phyloP scores from a whole-genome alignment of 2,113 vertebrate species.

The Monopterus albus region DNA sequence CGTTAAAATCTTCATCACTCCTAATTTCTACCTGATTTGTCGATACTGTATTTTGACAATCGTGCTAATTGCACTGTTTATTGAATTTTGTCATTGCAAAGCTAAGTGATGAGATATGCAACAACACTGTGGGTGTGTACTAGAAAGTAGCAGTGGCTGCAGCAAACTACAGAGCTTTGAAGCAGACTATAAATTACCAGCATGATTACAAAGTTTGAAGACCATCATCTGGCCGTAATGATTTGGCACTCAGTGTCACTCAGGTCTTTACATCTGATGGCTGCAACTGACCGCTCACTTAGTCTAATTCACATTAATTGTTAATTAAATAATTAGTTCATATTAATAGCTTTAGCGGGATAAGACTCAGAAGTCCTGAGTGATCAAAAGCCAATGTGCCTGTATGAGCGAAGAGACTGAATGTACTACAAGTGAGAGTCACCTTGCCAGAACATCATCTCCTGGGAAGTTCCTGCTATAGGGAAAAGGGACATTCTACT shows the following conservation, averaged over 20 bases:
- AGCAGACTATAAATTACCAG: background rate
- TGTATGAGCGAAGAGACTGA: conserved; percentile 12
- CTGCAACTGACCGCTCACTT: no score
- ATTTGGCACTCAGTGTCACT: no score
- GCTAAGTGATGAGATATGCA: background rate
- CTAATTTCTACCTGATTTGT: background rate
- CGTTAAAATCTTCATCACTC: background rate
- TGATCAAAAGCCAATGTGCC: conserved; percentile 29
- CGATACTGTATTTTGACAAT: background rate
- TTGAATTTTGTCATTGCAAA: background rate
- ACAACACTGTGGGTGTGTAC: background rate
- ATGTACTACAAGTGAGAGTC: conserved; percentile 35
- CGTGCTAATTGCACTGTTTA: background rate
- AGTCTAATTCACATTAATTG: no score
- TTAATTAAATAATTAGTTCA: no score
- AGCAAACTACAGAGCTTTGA: background rate
- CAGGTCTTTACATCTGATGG: no score
- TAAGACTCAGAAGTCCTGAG: conserved; percentile 17
- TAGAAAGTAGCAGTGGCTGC: background rate
- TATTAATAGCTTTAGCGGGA: conserved; percentile 30
- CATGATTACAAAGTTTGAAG: background rate
- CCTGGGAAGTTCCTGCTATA: conserved; percentile 17
- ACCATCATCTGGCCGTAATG: no score
- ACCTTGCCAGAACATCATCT: conserved; percentile 27
- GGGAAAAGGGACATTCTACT: conserved; percentile 33